These are phyloP conservation scores for Fratercula arctica DNA, from an alignment of 2,797 vertebrate species.

Conservation along the genomic window DNA sequence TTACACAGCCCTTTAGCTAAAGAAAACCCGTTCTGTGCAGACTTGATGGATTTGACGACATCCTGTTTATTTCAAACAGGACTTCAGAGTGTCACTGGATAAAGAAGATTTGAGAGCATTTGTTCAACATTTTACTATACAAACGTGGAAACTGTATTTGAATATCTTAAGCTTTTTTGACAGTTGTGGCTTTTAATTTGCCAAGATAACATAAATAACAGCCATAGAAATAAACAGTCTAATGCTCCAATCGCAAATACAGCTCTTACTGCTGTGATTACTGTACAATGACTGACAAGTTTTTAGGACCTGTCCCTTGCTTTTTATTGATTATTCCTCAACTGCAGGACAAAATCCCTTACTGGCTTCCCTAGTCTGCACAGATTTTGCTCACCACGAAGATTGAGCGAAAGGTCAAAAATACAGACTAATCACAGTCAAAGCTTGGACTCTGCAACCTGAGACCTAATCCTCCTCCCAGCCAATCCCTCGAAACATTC, in stretches of 20 bases:
- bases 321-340: neutral
- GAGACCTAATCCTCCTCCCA: neutral
- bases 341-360: neutral
- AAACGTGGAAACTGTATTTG: neutral
- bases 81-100: neutral
- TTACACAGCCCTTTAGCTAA: neutral
- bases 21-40: neutral
- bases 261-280: neutral
- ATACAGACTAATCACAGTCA: neutral
- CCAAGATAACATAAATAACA: conserved; percentile 7
- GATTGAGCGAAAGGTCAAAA: neutral
- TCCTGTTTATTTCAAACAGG: neutral
- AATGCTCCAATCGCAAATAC: neutral
- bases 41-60: neutral
- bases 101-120: neutral
- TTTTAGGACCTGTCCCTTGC: neutral
- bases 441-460: neutral
- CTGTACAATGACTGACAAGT: neutral
- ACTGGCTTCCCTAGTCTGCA: neutral
- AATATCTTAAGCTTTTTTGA: neutral
- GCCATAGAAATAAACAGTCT: neutral
- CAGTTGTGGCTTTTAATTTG: neutral
- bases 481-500: neutral
- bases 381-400: neutral
- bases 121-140: neutral